phyloP scores from a whole-genome alignment of 2,113 vertebrate species.

The Formicarius rufipectus region DNA sequence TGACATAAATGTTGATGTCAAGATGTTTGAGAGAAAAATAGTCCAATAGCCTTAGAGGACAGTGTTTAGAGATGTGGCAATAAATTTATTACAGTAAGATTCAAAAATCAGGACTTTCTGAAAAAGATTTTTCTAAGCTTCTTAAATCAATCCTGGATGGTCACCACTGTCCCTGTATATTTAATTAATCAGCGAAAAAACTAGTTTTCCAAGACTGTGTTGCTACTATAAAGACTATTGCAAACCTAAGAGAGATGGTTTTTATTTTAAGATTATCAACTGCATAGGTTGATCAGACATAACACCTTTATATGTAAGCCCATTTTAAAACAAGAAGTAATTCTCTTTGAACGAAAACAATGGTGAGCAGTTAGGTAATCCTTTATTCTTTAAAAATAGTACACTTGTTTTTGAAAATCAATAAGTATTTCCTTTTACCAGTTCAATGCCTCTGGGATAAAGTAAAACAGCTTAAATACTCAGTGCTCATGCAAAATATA shows the following conservation, averaged over 20 bases:
- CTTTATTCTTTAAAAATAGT: slow-evolving; percentile 58
- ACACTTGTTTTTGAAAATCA: not conserved
- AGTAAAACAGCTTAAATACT: slow-evolving; percentile 1
- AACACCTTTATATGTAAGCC: not conserved
- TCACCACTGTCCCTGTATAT: not conserved
- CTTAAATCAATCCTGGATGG: not conserved
- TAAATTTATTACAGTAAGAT: not conserved
- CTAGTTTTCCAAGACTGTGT: not conserved
- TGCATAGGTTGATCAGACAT: not conserved
- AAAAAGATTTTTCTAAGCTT: no score
- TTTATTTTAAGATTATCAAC: not conserved
- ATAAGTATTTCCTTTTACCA: not conserved
- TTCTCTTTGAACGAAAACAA: not conserved
- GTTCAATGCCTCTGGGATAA: not conserved
- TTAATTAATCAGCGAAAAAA: not conserved
- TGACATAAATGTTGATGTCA: not conserved
- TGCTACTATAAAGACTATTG: not conserved
- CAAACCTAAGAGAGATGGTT: not conserved
- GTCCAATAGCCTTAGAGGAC: not conserved
- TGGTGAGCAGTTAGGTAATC: not conserved
- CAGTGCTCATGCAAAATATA: slow-evolving; percentile 21
- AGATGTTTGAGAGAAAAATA: not conserved
- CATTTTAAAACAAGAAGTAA: not conserved
- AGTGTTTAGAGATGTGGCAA: not conserved
- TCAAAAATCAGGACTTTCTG: not conserved